Evolutionary conservation across 1,140 invertebrate genomes (phyloP).

Genomic region (Pseudomyrmex concolor): DNA sequence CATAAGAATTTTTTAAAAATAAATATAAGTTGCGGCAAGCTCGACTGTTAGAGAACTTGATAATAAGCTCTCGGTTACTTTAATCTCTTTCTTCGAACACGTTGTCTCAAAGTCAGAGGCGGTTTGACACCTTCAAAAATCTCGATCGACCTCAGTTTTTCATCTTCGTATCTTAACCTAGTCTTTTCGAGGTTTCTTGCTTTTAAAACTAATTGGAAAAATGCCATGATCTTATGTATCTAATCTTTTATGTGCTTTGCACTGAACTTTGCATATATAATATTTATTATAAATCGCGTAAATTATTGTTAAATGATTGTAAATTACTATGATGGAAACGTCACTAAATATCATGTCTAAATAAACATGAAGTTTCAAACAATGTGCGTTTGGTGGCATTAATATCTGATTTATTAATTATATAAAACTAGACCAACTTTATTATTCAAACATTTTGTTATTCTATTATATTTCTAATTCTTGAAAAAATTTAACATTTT

Average conservation of each 20-base stretch:
- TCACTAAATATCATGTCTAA: slow-evolving; percentile 22
- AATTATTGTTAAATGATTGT: slow-evolving; percentile 8
- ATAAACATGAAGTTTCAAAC: slow-evolving; percentile 30
- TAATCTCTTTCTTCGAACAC: slow-evolving; percentile 80
- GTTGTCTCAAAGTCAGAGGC: slow-evolving; percentile 81
- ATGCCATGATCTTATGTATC: slow-evolving; percentile 74
- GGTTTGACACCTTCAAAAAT: slow-evolving; percentile 79
- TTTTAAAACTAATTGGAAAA: slow-evolving; percentile 83
- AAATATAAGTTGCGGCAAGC: too few relatives aligned
- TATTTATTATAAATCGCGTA: background rate
- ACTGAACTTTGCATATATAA: background rate
- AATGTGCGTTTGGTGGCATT: background rate
- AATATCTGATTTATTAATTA: slow-evolving; percentile 6
- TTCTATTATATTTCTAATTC: background rate
- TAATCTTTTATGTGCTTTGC: slow-evolving; percentile 22
- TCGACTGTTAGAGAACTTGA: slow-evolving; percentile 22
- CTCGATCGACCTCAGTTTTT: slow-evolving; percentile 85
- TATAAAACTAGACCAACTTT: background rate
- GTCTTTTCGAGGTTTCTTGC: slow-evolving; percentile 83
- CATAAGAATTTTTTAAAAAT: background rate
- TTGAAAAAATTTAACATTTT: background rate
- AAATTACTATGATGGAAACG: slow-evolving; percentile 1
- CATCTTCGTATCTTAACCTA: slow-evolving; percentile 82
- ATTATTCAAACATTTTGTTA: background rate
- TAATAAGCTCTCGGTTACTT: slow-evolving; percentile 65